Conservation (phyloP, 2,113 vertebrate species). For the Anarrhichthys ocellatus region DNA sequence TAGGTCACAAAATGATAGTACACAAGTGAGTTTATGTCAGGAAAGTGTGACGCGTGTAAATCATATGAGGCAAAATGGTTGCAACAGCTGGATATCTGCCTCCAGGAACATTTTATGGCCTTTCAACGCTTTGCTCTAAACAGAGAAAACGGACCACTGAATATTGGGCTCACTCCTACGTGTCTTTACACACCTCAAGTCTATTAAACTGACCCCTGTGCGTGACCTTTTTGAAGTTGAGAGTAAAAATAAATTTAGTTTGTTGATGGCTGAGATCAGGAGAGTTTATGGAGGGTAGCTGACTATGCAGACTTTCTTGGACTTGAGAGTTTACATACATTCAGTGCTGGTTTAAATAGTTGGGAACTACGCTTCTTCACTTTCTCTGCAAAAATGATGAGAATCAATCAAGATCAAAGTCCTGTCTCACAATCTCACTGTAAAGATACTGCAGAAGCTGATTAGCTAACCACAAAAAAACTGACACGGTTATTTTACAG, state of each 20-base stretch:
- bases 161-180: neutral
- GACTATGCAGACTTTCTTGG: neutral
- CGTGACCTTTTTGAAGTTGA: neutral
- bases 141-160: neutral
- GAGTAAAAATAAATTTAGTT: neutral
- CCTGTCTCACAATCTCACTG: neutral
- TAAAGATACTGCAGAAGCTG: too few species aligned
- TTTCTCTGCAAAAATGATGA: neutral
- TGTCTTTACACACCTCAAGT: constrained; percentile 4
- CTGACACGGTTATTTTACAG: neutral
- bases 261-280: neutral
- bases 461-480: neutral
- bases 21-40: constrained; percentile 22
- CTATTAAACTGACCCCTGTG: neutral
- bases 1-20: constrained; percentile 28
- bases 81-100: constrained; percentile 33
- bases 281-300: neutral
- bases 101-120: constrained; percentile 24
- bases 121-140: constrained; percentile 5
- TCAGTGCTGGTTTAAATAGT: neutral
- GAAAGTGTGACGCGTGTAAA: constrained; percentile 34
- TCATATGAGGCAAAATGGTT: neutral
- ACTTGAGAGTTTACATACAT: neutral
- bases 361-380: neutral
- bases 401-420: neutral